These are phyloP conservation scores for Octonoba sinensis DNA, from an alignment of 2,888 invertebrate genomes.

Conservation along the genomic window DNA sequence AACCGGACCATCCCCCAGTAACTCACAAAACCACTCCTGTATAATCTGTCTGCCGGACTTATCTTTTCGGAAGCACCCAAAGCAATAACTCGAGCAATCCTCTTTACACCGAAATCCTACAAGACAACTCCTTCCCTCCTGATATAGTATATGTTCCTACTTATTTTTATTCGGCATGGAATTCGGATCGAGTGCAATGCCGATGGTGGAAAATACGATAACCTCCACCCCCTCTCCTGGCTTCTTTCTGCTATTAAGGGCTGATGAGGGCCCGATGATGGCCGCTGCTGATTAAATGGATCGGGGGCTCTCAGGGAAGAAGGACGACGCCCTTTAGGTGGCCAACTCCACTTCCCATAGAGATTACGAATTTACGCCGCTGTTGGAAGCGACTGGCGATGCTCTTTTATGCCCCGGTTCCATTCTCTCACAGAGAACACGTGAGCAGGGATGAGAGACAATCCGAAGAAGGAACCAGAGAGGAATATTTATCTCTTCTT, in stretches of 20 bases:
- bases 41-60: too few relatives aligned
- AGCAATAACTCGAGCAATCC: too few relatives aligned
- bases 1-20: too few relatives aligned
- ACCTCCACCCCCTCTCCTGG: slow-evolving; percentile 11
- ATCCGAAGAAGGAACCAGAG: not conserved
- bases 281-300: slow-evolving; percentile 51
- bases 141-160: not conserved
- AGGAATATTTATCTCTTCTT: not conserved
- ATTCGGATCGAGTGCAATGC: slow-evolving; percentile 21
- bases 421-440: not conserved
- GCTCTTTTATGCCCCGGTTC: not conserved
- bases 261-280: slow-evolving; percentile 45
- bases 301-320: slow-evolving; percentile 12
- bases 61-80: too few relatives aligned
- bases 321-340: slow-evolving; percentile 7
- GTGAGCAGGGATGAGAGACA: not conserved
- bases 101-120: too few relatives aligned
- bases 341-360: slow-evolving; percentile 14
- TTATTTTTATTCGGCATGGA: slow-evolving; percentile 46
- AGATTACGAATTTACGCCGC: slow-evolving; percentile 54
- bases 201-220: slow-evolving; percentile 45
- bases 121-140: too few relatives aligned
- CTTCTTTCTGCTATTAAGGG: slow-evolving; percentile 41
- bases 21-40: too few relatives aligned
- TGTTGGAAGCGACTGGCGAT: slow-evolving; percentile 3